Base-by-base conservation (phyloP, 2,113 vertebrate genomes). In the Anoura caudifer region DNA sequence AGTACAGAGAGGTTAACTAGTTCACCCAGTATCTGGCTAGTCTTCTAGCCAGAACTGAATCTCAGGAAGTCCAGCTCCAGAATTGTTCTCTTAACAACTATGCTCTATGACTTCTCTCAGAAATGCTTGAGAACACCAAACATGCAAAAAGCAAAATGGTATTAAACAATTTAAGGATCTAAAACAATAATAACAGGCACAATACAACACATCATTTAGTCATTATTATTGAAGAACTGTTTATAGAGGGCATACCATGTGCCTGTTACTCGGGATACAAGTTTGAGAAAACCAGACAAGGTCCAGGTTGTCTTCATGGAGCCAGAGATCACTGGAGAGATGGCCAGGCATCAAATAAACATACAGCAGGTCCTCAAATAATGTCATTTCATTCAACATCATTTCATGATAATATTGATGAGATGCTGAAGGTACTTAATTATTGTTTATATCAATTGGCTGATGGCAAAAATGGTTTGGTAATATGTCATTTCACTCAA, bases 171-270 rank as follows among this genome's bases (percentile, higher is more conserved):
- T 47, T 69, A 75, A 69, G 10, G 31, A 89, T 82, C 61, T 36
- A 73, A 81, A 85, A 87, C 65, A 73, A 59, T 87, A 93, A 83
- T 3, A 86, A 5, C 41, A 89, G 72, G 92, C 41, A 80, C 20
- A 73, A 59, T 45, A 87, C 12, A 96, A 96, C 59, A 59, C 59
- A 85, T 14, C n/a, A 91, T 91, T 61, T 87, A 90, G 56, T 90
- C 38, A 22, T 87, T 76, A 90, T 50, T 94, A 14, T 56, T 56
- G 19, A 83, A 36, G 70, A 87, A 94, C 38, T 67, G 76, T 92
- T 92, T 47, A 94, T 50, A 88, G 33, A 59, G 22, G 28, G n/a
- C 14, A 47, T 26, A 70, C 15, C 50, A 72, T 31, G 28, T 50
- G 70, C 59, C 41, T 80, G 38, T 75, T 95, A 65, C 26, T 93